Base-by-base conservation (phyloP, 2,888 invertebrate genomes). In the Eubasilissa splendida region DNA sequence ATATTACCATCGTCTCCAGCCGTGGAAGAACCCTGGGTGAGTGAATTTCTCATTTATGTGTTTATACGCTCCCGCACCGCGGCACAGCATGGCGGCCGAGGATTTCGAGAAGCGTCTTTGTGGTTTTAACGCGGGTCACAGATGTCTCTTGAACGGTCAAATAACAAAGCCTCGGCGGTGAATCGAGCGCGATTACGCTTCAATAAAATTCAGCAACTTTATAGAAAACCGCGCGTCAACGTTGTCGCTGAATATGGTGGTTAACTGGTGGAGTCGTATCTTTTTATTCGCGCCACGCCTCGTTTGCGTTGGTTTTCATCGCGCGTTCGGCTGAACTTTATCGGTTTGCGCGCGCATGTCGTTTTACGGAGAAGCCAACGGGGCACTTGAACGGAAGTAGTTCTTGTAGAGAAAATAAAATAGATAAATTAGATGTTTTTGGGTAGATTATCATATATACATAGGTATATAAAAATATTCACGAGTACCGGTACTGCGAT, bases 21-120 rank as follows among this genome's bases (percentile, higher is more conserved):
- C 56, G 11, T 2, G 53, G 22, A 52, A 63, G 73, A 79, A 53
- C 79, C 54, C 60, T 54, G 68, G 82, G 82, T 83, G 77, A 83
- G 82, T 80, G 80, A 80, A 80, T 80, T 78, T 79, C 78, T 74
- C 80, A 83, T 83, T 79, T 80, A 60, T 74, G 80, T 82, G 68
- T 66, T 83, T 79, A 74, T 76, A 76, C 56, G 31, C 56, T 70
- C 22, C 52, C 33, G 2, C 71, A 31, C 12, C 11, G 33, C 31
- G n/a, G n/a, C 71, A 12, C 71, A 71, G 56, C 33, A 58, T 58
- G 65, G 65, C 31, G 65, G 65, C 65, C 65, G 33, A 31, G 65
- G 31, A 65, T 12, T 65, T 33, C 14, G 11, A 65, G 11, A 58
- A 11, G n/a, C n/a, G 9, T 58, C 58, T 58, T 58, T 58, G 58